Base-by-base conservation (phyloP, 92 coral and sea anemone species). In the Heteractis magnifica region DNA sequence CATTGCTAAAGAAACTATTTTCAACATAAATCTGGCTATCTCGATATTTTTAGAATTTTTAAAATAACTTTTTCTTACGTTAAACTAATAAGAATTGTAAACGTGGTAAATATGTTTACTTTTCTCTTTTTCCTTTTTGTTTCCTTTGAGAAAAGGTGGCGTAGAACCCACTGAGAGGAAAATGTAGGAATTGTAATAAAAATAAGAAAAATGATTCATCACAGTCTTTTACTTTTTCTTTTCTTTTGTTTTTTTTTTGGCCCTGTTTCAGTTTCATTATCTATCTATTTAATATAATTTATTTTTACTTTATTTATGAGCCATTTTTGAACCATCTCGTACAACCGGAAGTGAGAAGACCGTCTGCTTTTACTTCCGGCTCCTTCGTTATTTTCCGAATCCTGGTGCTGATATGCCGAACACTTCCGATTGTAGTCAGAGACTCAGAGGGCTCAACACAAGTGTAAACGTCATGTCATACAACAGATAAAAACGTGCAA, bases 401-500 rank as follows among this genome's bases (percentile, higher is more conserved):
- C 15, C 26, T 76, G 12, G 49, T 26, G 73, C 58, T 12, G 13
- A 53, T 53, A 53, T 53, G 10, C 79, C 79, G 79, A 76, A 52
- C 58, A 52, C 56, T 20, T 76, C 79, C 79, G 79, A 76, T 52
- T 20, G 60, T 19, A 76, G 8, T 50, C 12, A 55, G 41, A 19
- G 16, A 20, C 44, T 20, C 8, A 52, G 74, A 20, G 12, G 44
- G 75, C 59, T 49, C 75, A 62, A 1, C 23, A 10, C 6, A 34
- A 52, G 23, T 15, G 52, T 16, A 15, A 79, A 79, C 75, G 83
- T 18, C 21, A 64, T 79, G 83, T 13, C 48, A 65, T 44, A 18
- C 80, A 52, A 52, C 80, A 12, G n/a, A 12, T 44, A 79, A 64
- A 79, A 79, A 55, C 16, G 62, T 79, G 59, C 14, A 60, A 44